A percentile compares a stretch with the other conserved stretches of the same genome.
These are phyloP conservation scores for Musca vetustissima DNA, from an alignment of 1,140 invertebrate species.

Conservation along the genomic window DNA sequence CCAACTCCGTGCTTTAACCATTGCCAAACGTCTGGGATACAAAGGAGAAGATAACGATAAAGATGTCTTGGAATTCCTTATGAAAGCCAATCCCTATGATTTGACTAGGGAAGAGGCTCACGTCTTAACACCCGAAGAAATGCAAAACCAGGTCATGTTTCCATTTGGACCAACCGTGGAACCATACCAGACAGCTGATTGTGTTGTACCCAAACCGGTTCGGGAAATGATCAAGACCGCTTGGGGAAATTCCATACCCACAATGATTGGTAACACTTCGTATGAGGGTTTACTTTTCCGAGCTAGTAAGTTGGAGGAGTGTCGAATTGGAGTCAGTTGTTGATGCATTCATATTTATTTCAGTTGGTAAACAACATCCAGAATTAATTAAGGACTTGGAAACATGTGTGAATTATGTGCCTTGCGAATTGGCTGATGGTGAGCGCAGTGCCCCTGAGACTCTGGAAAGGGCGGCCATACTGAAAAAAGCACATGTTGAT, in stretches of 20 bases:
- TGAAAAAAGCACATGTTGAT: constrained; percentile 39
- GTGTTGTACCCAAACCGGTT: constrained; percentile 49
- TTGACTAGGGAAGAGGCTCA: constrained; percentile 58
- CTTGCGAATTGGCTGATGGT: constrained; percentile 34
- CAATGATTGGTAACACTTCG: constrained; percentile 54
- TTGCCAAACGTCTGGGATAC: constrained; percentile 47
- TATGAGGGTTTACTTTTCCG: constrained; percentile 52
- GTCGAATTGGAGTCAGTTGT: too few relatives aligned
- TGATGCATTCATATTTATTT: not conserved
- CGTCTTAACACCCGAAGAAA: constrained; percentile 39
- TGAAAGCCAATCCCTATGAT: constrained; percentile 55
- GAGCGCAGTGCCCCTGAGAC: constrained; percentile 30
- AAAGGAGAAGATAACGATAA: constrained; percentile 47
- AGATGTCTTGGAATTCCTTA: constrained; percentile 43
- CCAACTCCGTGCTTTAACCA: constrained; percentile 34
- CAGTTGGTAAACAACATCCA: constrained; percentile 39
- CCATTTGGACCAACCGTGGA: constrained; percentile 53
- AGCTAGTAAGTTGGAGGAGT: constrained; percentile 29
- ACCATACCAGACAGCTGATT: constrained; percentile 41
- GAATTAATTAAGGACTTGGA: constrained; percentile 36
- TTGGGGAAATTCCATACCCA: constrained; percentile 54
- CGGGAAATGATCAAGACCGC: constrained; percentile 48
- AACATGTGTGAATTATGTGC: constrained; percentile 38
- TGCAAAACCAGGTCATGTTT: constrained; percentile 37
- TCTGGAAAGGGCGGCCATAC: constrained; percentile 31